A percentile compares a stretch with the other conserved stretches of the same genome.
These are phyloP conservation scores for Corythaeola cristata DNA, from an alignment of 2,113 vertebrate species.

Conservation along the genomic window DNA sequence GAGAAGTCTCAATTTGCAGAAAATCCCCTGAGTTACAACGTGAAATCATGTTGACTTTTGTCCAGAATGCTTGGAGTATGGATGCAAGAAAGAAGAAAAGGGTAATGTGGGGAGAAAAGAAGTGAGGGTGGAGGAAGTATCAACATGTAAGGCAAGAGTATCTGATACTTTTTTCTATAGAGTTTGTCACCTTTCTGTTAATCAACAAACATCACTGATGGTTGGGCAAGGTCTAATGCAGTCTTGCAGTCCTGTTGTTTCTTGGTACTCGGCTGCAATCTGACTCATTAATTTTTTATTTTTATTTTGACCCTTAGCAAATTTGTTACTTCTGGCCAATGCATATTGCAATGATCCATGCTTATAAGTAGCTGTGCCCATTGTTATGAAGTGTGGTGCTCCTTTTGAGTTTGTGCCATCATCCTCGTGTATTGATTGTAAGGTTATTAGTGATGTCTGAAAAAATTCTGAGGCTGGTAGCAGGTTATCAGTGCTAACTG, in stretches of 20 bases:
- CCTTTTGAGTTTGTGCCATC: neutral
- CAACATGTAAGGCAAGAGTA: fast-evolving
- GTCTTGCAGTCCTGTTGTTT: neutral
- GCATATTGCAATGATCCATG: neutral
- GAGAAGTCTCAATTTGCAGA: neutral
- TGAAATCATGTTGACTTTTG: neutral
- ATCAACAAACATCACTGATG: fast-evolving
- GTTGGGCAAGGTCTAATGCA: neutral
- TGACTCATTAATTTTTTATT: neutral
- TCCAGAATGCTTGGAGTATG: neutral
- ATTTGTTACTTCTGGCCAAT: neutral
- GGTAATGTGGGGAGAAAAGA: neutral
- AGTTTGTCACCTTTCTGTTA: neutral
- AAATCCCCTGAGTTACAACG: neutral
- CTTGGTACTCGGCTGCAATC: neutral
- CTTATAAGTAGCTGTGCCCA: neutral
- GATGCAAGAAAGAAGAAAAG: neutral
- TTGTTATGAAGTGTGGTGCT: neutral
- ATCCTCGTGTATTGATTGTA: neutral
- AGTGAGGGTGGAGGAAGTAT: neutral
- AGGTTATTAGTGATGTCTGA: neutral
- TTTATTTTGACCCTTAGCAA: neutral
- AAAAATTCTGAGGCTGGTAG: neutral
- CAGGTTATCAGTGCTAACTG: neutral
- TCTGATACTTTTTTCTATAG: neutral